Percentiles rank a stretch among this genome's conserved stretches.
These are phyloP conservation scores for Agriopis aurantiaria DNA, from an alignment of 2,888 invertebrate genomes.

Conservation along the genomic window DNA sequence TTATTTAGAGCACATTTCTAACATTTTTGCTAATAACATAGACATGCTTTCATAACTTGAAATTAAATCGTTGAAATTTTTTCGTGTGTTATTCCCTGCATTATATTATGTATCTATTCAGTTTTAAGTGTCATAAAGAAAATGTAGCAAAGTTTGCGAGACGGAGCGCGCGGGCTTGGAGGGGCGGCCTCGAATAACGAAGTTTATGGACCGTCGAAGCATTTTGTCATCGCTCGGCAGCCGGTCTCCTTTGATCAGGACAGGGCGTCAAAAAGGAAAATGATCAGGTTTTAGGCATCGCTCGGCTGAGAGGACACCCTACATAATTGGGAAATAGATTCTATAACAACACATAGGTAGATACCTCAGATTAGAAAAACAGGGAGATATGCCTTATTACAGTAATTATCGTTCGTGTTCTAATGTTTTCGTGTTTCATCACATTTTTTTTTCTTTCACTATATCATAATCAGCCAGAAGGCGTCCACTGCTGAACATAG, in stretches of 20 bases:
- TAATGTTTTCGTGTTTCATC: too few species aligned
- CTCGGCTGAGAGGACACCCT: constrained; percentile 60
- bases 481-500: too few species aligned
- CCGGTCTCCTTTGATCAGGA: constrained; percentile 71
- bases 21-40: constrained; percentile 55
- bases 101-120: too few species aligned
- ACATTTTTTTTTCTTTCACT: too few species aligned
- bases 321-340: constrained; percentile 21
- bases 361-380: too few species aligned
- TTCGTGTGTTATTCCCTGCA: neutral
- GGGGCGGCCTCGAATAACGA: constrained; percentile 61
- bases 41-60: constrained; percentile 45
- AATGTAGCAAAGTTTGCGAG: constrained; percentile 44
- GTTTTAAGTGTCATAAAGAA: constrained; percentile 28
- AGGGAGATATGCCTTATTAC: too few species aligned
- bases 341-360: constrained; percentile 4
- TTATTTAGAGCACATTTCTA: constrained; percentile 53
- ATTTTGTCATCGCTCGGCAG: constrained; percentile 66
- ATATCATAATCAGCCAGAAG: too few species aligned
- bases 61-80: constrained; percentile 7
- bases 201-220: constrained; percentile 68
- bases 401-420: too few species aligned
- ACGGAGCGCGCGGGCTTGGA: constrained; percentile 46
- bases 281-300: constrained; percentile 69
- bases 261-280: constrained; percentile 77